Evolutionary conservation across 2,797 vertebrate genomes (phyloP).

Genomic region (Choloepus didactylus): DNA sequence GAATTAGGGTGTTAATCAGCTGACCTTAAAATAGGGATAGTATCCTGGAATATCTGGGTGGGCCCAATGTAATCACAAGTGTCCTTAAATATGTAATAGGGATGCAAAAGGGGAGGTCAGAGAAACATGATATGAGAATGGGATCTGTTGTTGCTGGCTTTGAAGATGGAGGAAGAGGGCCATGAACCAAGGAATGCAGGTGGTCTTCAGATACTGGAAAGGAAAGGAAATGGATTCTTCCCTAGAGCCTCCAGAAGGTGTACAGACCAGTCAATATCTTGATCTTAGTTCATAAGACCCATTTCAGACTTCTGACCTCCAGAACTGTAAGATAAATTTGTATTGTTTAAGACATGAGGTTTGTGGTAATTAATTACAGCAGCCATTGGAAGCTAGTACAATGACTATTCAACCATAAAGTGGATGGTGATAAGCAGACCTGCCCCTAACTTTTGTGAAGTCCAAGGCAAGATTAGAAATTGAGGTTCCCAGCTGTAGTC

Average conservation of each 20-base stretch:
- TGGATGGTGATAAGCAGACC: background rate
- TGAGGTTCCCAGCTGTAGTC: background rate
- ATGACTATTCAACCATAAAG: background rate
- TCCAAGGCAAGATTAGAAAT: background rate
- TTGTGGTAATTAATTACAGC: background rate
- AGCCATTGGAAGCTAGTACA: background rate
- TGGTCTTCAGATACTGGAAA: background rate
- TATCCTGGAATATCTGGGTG: background rate
- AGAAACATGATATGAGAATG: background rate
- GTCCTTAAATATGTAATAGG: background rate
- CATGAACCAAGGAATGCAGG: too few species aligned
- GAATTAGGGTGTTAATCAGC: background rate
- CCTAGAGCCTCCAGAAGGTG: background rate
- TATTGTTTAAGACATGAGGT: background rate
- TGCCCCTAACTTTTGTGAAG: background rate
- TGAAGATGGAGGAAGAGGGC: background rate
- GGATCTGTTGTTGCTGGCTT: background rate
- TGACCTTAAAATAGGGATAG: background rate
- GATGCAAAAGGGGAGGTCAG: background rate
- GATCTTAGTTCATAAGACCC: background rate
- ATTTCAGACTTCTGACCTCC: background rate
- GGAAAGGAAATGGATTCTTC: background rate
- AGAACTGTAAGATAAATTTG: background rate
- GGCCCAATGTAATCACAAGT: background rate
- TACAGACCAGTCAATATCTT: background rate